These are phyloP conservation scores for Lycocerus yunnanus DNA, from an alignment of 2,888 invertebrate species.

Conservation along the genomic window DNA sequence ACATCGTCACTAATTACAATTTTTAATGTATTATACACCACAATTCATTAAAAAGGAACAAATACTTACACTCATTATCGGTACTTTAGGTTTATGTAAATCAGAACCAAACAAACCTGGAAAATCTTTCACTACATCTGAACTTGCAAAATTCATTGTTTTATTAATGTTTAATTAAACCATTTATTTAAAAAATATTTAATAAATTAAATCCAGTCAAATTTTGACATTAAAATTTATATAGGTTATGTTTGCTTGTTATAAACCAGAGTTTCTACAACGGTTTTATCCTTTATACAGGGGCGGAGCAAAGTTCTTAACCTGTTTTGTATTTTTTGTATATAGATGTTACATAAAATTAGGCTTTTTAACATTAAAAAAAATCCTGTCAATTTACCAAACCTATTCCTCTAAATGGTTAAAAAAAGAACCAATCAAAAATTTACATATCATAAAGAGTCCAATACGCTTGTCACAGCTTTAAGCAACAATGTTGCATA, in stretches of 20 bases:
- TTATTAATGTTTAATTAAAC: not conserved
- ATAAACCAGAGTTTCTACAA: not conserved
- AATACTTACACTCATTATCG: conserved; percentile 80
- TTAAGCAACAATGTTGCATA: too few species aligned
- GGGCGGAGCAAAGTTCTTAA: too few species aligned
- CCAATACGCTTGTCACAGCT: too few species aligned
- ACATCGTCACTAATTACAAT: conserved; percentile 78
- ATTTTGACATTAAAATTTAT: not conserved
- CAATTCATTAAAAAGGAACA: not conserved
- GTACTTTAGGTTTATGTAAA: conserved; percentile 70
- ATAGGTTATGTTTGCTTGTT: not conserved
- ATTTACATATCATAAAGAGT: too few species aligned
- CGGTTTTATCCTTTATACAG: not conserved
- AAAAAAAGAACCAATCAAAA: too few species aligned
- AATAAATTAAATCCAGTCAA: not conserved
- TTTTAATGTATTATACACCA: not conserved
- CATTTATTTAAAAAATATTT: not conserved
- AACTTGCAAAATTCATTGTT: conserved; percentile 83
- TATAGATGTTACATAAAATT: too few species aligned
- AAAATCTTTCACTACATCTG: conserved; percentile 89
- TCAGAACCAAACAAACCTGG: conserved; percentile 87
- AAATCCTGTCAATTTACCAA: too few species aligned
- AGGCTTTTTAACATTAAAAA: too few species aligned
- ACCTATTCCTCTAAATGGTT: too few species aligned
- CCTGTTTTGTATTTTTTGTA: too few species aligned